phyloP scores from a whole-genome alignment of 2,113 vertebrate genomes.

The Cyanoderma ruficeps region DNA sequence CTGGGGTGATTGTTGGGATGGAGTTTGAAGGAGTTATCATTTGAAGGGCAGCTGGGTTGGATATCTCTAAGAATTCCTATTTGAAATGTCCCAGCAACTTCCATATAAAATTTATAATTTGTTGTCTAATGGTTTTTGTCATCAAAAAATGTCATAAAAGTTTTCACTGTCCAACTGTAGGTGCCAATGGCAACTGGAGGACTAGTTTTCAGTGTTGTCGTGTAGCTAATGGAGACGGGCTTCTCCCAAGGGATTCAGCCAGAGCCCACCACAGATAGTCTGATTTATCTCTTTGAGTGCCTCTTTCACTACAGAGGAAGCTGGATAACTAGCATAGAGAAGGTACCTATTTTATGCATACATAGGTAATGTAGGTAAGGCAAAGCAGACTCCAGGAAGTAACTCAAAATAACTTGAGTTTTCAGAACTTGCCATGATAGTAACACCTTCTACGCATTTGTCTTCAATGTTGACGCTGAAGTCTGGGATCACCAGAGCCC shows the following conservation, averaged over 20 bases:
- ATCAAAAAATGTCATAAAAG: background rate
- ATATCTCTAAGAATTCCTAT: background rate
- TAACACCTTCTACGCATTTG: background rate
- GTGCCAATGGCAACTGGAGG: background rate
- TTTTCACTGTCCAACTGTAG: background rate
- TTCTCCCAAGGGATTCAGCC: background rate
- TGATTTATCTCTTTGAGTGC: background rate
- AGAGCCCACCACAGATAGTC: background rate
- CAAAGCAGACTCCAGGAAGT: background rate
- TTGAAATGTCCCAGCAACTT: background rate
- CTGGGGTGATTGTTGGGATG: background rate
- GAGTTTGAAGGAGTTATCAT: background rate
- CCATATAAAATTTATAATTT: background rate
- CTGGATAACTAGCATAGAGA: background rate
- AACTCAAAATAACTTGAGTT: background rate
- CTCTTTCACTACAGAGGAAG: background rate
- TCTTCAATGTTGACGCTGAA: background rate
- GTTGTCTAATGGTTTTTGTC: background rate
- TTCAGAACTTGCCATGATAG: background rate
- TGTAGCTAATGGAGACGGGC: background rate
- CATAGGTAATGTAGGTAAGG: background rate
- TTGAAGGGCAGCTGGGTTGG: background rate
- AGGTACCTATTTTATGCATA: background rate
- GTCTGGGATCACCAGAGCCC: background rate
- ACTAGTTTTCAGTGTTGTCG: background rate